Evolutionary conservation across 2,888 invertebrate genomes (phyloP).

Genomic region (Tortricodes alternella): DNA sequence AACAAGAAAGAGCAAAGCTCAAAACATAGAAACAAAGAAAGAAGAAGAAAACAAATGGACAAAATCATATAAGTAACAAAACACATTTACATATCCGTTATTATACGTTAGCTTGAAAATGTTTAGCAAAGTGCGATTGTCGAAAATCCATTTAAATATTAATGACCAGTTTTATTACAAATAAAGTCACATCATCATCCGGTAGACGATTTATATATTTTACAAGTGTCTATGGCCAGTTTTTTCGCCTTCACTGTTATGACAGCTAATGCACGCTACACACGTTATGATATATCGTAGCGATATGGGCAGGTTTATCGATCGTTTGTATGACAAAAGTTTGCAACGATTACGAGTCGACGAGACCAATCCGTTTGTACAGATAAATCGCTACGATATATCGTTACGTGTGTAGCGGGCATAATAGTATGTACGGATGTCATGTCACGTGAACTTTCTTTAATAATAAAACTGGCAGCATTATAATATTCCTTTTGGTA

Average conservation of each 20-base stretch:
- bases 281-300: too few relatives aligned
- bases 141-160: slow-evolving; percentile 55
- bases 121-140: slow-evolving; percentile 73
- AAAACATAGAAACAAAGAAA: slow-evolving; percentile 44
- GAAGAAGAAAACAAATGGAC: slow-evolving; percentile 40
- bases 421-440: background rate
- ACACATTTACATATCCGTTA: slow-evolving; percentile 60
- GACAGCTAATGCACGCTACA: too few relatives aligned
- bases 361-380: too few relatives aligned
- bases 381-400: background rate
- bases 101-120: slow-evolving; percentile 58
- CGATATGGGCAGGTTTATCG: too few relatives aligned
- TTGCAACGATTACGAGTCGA: too few relatives aligned
- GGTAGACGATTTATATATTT: too few relatives aligned
- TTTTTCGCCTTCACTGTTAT: background rate
- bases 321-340: too few relatives aligned
- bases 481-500: slow-evolving; percentile 44
- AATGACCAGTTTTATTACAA: slow-evolving; percentile 68
- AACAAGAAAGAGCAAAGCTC: slow-evolving; percentile 37
- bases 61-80: slow-evolving; percentile 42
- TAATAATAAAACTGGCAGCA: slow-evolving; percentile 65
- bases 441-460: slow-evolving; percentile 50
- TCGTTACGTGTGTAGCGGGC: background rate
- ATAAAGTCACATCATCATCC: slow-evolving; percentile 48
- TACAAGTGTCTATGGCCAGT: background rate